Evolutionary conservation across 1,140 invertebrate species (phyloP).

Genomic region (Andrena cerasifolii): DNA sequence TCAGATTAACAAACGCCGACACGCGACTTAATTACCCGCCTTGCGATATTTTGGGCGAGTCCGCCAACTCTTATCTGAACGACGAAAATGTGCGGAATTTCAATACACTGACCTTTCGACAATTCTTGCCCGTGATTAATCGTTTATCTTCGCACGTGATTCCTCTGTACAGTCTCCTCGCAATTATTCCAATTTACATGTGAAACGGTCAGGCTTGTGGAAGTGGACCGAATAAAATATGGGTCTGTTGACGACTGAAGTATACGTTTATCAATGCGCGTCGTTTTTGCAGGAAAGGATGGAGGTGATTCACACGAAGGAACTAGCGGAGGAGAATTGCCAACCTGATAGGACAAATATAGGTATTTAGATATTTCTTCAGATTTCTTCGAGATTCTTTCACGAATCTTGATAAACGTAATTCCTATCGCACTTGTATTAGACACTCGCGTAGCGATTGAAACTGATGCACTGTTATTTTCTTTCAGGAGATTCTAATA

Average conservation of each 20-base stretch:
- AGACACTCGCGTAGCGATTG: background rate
- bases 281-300: conserved; percentile 20
- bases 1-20: background rate
- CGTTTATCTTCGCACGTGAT: background rate
- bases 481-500: background rate
- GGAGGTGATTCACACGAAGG: background rate
- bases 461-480: background rate
- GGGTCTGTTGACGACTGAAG: background rate
- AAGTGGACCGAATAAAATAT: too few relatives aligned
- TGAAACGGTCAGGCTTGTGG: too few relatives aligned
- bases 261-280: background rate
- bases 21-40: too few relatives aligned
- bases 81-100: too few relatives aligned
- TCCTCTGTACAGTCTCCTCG: too few relatives aligned
- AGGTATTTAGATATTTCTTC: background rate
- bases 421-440: too few relatives aligned
- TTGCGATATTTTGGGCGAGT: too few relatives aligned
- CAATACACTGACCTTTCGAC: background rate
- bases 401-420: too few relatives aligned
- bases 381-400: background rate
- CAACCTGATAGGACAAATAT: background rate
- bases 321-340: background rate
- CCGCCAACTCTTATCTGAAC: too few relatives aligned
- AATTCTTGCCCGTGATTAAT: background rate
- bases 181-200: too few relatives aligned